Base-by-base conservation (phyloP, 2,113 vertebrate species). In the Maccullochella peelii region DNA sequence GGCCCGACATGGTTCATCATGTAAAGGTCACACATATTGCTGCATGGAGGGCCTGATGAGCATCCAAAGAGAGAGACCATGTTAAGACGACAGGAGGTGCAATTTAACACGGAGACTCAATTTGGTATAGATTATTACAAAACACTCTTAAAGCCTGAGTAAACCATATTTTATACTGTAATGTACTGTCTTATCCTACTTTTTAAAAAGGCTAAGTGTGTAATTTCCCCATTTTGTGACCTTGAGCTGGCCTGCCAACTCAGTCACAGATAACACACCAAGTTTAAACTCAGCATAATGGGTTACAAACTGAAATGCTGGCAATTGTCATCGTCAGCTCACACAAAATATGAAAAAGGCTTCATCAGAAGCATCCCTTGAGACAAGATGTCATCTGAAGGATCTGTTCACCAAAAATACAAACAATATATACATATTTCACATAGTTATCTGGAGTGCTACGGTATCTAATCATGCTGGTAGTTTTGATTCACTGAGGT, bases 1-100 rank as follows among this genome's bases (percentile, higher is more conserved):
- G 82, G 79, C 85, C 88, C 79, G 83, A 52, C 75, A 69, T 42
- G 88, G 88, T 95, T 93, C 83, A 93, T 95, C 94, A 93, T 86
- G 75, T 81, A 95, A 95, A 95, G 94, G 93, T 95, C 94, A 94
- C 84, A 42, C 65, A 87, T 73, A 79, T 86, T 82, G 89, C 92
- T 61, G 87, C 88, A 73, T 44, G 61, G 70, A 85, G 69, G 73
- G 57, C 47, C 80, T 84, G 94, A 91, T 82, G 90, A 91, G 85
- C 80, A 80, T 84, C 84, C 89, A 59, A 72, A 85, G 70, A 75
- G 63, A 70, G 49, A 66, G 33, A 61, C 49, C 36, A 20, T 27
- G 77, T 78, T 75, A 86, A 82, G 65, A 81, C 47, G 52, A 85
- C 81, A 83, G 85, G 83, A 73, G 57, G 67, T 61, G 71, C 85